These are phyloP conservation scores for Telmatherina bonti DNA, from an alignment of 2,797 vertebrate species.

Conservation along the genomic window DNA sequence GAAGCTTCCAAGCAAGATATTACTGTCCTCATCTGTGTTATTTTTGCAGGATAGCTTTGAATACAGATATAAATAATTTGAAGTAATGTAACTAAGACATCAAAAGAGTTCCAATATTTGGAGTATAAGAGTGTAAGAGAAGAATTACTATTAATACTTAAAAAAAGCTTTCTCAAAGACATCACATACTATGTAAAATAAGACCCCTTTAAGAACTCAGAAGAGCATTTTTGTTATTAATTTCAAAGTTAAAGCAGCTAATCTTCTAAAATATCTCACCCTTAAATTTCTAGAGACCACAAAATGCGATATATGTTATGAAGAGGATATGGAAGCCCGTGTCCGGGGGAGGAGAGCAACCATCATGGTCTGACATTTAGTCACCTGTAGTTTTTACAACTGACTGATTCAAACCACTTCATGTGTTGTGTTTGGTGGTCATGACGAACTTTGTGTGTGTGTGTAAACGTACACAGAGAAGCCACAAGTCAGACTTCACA, in stretches of 20 bases:
- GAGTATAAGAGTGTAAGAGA: background rate
- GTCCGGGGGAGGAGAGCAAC: slow-evolving; percentile 21
- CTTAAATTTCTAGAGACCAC: slow-evolving; percentile 59
- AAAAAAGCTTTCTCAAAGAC: slow-evolving; percentile 1
- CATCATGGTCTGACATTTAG: slow-evolving; percentile 1
- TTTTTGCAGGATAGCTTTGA: too few species aligned
- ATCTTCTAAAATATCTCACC: slow-evolving; percentile 49
- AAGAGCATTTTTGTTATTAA: background rate
- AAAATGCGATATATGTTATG: slow-evolving; percentile 54
- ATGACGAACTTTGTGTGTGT: slow-evolving; percentile 24
- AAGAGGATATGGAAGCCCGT: slow-evolving; percentile 54
- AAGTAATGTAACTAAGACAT: background rate
- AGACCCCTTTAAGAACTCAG: slow-evolving; percentile 3
- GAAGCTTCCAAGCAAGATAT: too few species aligned
- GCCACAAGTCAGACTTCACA: slow-evolving; percentile 8
- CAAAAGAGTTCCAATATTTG: background rate
- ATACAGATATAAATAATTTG: too few species aligned
- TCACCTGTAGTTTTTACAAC: slow-evolving; percentile 9
- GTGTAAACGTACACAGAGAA: slow-evolving; percentile 28
- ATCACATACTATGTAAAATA: slow-evolving; percentile 12
- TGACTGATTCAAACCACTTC: slow-evolving; percentile 43
- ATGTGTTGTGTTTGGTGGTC: slow-evolving; percentile 23
- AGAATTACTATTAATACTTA: background rate
- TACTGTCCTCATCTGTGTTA: too few species aligned
- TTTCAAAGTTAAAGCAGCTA: slow-evolving; percentile 7